Percentiles rank a stretch among this genome's conserved stretches.
phyloP scores from a whole-genome alignment of 2,888 invertebrate genomes.

The Leucania comma region DNA sequence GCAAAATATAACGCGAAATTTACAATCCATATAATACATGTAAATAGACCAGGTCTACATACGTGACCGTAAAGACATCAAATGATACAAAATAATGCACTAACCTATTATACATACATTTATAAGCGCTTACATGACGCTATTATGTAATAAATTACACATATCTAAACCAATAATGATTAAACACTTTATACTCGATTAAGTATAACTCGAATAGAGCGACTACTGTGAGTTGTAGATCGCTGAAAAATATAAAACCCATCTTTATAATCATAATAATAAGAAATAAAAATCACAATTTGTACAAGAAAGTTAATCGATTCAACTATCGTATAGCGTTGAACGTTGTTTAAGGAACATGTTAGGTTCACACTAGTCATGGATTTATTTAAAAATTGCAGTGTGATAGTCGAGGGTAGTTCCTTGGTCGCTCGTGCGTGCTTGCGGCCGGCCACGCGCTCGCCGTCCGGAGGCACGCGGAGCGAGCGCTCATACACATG shows the following conservation, averaged over 20 bases:
- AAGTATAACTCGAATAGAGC: conserved; percentile 57
- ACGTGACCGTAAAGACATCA: conserved; percentile 55
- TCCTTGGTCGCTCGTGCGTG: conserved; percentile 61
- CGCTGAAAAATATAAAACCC: conserved; percentile 59
- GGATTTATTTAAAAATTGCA: conserved; percentile 86
- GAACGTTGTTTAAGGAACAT: conserved; percentile 66
- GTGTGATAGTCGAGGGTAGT: conserved; percentile 76
- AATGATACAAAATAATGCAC: conserved; percentile 64
- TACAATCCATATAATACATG: conserved; percentile 85
- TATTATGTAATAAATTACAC: conserved; percentile 70
- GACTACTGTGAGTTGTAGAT: conserved; percentile 55
- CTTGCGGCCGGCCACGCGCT: conserved; percentile 29
- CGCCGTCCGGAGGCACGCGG: conserved; percentile 34
- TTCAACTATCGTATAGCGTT: conserved; percentile 49
- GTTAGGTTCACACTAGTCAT: conserved; percentile 82
- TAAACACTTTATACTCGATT: conserved; percentile 67
- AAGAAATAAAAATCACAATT: conserved; percentile 67
- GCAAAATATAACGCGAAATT: conserved; percentile 82
- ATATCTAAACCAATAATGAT: conserved; percentile 66
- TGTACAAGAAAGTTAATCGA: conserved; percentile 69
- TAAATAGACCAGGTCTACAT: conserved; percentile 60
- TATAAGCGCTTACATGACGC: conserved; percentile 64
- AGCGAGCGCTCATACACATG: conserved; percentile 28
- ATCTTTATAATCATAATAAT: conserved; percentile 54
- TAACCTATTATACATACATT: conserved; percentile 66